Evolutionary conservation across 2,888 invertebrate species (phyloP).

Genomic region (Caenorhabditis becei): DNA sequence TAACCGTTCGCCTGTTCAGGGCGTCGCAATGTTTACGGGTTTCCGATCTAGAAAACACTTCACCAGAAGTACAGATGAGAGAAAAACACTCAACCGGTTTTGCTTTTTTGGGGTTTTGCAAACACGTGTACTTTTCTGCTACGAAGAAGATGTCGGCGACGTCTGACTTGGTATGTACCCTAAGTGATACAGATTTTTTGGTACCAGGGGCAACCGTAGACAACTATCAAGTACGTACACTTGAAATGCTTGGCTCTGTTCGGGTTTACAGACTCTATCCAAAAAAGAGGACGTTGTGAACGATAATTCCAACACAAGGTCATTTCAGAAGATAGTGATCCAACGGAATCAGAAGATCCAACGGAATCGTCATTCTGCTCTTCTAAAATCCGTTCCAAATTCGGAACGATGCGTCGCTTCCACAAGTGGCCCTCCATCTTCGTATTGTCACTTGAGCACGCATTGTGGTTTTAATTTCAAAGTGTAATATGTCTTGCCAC

Average conservation of each 20-base stretch:
- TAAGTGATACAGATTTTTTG: not conserved
- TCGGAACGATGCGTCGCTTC: not conserved
- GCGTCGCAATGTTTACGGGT: not conserved
- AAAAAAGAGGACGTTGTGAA: too few relatives aligned
- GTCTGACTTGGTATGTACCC: constrained; percentile 6
- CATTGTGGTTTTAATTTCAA: constrained; percentile 19
- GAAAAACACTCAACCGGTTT: constrained; percentile 37
- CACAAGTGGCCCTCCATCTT: not conserved
- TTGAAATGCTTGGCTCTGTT: too few relatives aligned
- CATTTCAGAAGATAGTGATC: too few relatives aligned
- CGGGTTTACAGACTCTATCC: too few relatives aligned
- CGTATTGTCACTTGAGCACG: constrained; percentile 24
- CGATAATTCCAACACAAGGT: too few relatives aligned
- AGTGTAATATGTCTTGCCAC: constrained; percentile 20
- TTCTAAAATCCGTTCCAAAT: not conserved
- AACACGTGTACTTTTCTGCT: constrained; percentile 26
- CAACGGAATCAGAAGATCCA: too few relatives aligned
- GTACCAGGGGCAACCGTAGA: not conserved
- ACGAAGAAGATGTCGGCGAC: constrained; percentile 3
- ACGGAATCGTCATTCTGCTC: too few relatives aligned
- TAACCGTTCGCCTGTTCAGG: not conserved
- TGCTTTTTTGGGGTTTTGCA: constrained; percentile 17
- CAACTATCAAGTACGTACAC: too few relatives aligned
- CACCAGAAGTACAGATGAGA: constrained; percentile 22
- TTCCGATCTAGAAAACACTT: constrained; percentile 26